These are phyloP conservation scores for Amia ocellicauda DNA, from an alignment of 2,113 vertebrate species.

Conservation along the genomic window DNA sequence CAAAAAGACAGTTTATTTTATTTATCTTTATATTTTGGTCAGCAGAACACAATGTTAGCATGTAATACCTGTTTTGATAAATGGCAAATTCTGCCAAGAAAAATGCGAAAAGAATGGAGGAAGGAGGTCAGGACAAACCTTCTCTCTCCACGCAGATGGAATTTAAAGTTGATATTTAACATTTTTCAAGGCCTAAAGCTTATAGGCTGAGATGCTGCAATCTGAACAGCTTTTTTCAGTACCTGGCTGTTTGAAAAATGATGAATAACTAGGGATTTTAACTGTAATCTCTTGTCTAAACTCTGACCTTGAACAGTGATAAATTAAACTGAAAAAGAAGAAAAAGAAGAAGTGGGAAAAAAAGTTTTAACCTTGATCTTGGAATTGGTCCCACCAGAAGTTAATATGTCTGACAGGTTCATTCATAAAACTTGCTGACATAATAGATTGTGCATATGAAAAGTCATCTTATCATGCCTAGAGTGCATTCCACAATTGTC, in stretches of 20 bases:
- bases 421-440: slow-evolving; percentile 26
- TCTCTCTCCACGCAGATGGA: neutral
- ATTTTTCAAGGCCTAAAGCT: neutral
- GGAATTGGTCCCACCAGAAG: slow-evolving; percentile 31
- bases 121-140: neutral
- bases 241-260: slow-evolving; percentile 22
- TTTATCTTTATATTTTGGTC: too few relatives aligned
- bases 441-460: slow-evolving; percentile 37
- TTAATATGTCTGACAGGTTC: slow-evolving; percentile 35
- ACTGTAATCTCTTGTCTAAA: slow-evolving; percentile 30
- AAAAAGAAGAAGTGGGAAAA: slow-evolving; percentile 12
- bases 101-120: too few relatives aligned
- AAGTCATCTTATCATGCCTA: too few relatives aligned
- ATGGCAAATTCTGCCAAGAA: neutral
- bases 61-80: neutral
- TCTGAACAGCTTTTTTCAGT: neutral
- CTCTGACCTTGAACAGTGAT: slow-evolving; percentile 30
- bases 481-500: neutral
- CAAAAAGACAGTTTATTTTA: too few relatives aligned
- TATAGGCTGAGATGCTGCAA: neutral
- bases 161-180: neutral
- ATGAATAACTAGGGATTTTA: neutral
- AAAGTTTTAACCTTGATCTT: slow-evolving; percentile 14
- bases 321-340: slow-evolving; percentile 31
- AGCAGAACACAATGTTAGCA: neutral